Percentiles rank a stretch among this genome's conserved stretches.
Conservation (phyloP, 92 coral and sea anemone genomes). For the Meandrina meandrites region DNA sequence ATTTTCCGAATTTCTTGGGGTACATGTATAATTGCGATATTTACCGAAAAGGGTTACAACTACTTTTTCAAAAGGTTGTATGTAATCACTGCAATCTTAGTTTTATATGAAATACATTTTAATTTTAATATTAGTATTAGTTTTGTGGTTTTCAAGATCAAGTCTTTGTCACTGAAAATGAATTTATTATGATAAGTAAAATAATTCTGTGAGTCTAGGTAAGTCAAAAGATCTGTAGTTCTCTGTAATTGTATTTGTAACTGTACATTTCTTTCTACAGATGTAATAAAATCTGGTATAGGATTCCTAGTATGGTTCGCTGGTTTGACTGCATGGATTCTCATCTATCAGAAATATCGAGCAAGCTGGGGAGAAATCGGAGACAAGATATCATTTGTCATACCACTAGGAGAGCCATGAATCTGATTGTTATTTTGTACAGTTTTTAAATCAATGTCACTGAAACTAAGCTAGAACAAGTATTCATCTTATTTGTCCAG, state of each 20-base stretch:
- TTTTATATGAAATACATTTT: too few species aligned
- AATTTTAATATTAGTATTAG: too few species aligned
- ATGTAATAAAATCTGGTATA: constrained; percentile 76
- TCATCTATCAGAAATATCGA: constrained; percentile 80
- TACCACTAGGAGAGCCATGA: constrained; percentile 92
- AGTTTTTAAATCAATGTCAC: not conserved
- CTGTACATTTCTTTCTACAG: constrained; percentile 51
- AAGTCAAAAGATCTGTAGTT: too few species aligned
- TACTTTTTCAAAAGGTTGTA: too few species aligned
- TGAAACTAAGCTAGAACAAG: not conserved
- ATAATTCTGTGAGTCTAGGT: too few species aligned
- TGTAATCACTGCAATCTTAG: too few species aligned
- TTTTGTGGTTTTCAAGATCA: too few species aligned
- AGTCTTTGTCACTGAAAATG: too few species aligned
- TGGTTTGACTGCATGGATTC: constrained; percentile 88
- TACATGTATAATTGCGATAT: too few species aligned
- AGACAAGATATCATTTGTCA: constrained; percentile 88
- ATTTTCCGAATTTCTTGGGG: too few species aligned
- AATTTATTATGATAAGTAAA: too few species aligned
- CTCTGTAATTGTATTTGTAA: not conserved
- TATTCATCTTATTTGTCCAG: not conserved
- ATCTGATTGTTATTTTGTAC: not conserved
- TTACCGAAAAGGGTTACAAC: too few species aligned
- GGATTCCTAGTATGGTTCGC: constrained; percentile 92
- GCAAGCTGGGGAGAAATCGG: constrained; percentile 96